phyloP scores from a whole-genome alignment of 2,888 invertebrate genomes.

The Drosophila melanosoma region DNA sequence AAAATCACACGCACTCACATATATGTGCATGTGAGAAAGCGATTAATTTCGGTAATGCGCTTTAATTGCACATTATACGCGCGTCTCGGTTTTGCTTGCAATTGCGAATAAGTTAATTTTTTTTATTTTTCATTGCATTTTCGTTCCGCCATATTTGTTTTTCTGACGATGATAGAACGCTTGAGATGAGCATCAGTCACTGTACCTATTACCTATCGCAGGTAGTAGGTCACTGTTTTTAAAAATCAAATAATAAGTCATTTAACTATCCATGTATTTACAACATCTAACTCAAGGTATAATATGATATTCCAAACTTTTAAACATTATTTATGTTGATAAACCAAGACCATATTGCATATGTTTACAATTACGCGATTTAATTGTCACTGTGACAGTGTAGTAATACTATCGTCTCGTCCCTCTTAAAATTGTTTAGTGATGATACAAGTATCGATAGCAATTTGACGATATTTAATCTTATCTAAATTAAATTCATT shows the following conservation, averaged over 20 bases:
- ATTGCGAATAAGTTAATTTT: constrained; percentile 52
- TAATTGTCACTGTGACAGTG: neutral
- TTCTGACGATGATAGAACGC: constrained; percentile 49
- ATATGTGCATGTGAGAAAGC: constrained; percentile 8
- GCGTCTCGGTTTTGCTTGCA: constrained; percentile 29
- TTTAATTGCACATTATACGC: constrained; percentile 13
- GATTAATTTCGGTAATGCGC: constrained; percentile 10
- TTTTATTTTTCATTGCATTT: constrained; percentile 62
- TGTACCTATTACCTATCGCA: constrained; percentile 33
- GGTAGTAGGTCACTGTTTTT: neutral
- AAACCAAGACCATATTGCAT: rapidly evolving
- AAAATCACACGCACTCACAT: neutral
- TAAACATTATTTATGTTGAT: neutral
- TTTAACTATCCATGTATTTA: neutral
- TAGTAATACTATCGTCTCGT: neutral
- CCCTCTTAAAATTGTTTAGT: neutral
- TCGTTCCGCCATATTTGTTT: constrained; percentile 75
- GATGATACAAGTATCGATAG: constrained; percentile 1
- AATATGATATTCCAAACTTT: neutral
- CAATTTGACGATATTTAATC: neutral
- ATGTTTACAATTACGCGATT: neutral
- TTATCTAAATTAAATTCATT: neutral
- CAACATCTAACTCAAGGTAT: neutral
- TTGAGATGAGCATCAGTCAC: constrained; percentile 18
- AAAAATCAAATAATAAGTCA: too few species aligned